Percentiles rank a stretch among this genome's conserved stretches.
These are phyloP conservation scores for Cylas formicarius DNA, from an alignment of 1,140 invertebrate genomes.

Conservation along the genomic window DNA sequence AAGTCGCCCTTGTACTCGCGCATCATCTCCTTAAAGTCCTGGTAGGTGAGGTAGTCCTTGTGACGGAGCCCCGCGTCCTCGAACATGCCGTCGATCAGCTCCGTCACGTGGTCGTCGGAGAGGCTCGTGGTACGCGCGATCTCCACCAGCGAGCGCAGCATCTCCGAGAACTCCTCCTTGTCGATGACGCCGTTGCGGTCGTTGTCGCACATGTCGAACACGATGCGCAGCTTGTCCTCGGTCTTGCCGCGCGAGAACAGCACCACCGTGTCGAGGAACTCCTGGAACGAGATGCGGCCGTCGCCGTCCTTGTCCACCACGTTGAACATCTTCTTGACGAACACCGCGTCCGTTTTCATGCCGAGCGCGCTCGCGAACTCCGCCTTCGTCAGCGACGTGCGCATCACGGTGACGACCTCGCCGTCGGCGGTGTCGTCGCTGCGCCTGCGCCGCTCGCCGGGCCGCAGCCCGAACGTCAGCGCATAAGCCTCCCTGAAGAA, in stretches of 20 bases:
- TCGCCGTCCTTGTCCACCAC: conserved; percentile 96
- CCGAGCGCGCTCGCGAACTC: conserved; percentile 97
- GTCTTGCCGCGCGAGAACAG: conserved; percentile 85
- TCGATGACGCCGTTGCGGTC: conserved; percentile 93
- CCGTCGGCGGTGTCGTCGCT: conserved; percentile 69
- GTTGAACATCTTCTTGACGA: conserved; percentile 99
- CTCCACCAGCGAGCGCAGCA: conserved; percentile 88
- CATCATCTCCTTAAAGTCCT: conserved; percentile 95
- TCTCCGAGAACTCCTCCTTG: conserved; percentile 88
- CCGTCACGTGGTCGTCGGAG: conserved; percentile 82
- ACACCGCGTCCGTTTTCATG: conserved; percentile 93
- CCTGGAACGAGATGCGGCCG: conserved; percentile 94
- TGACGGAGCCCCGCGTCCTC: conserved; percentile 85
- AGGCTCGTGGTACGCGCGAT: conserved; percentile 88
- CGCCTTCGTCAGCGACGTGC: conserved; percentile 85
- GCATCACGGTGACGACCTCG: conserved; percentile 83
- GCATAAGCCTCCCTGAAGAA: conserved; percentile 98
- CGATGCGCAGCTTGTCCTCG: conserved; percentile 92
- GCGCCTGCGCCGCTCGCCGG: conserved; percentile 61
- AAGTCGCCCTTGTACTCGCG: conserved; percentile 96
- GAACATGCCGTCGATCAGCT: conserved; percentile 93
- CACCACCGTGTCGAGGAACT: conserved; percentile 94
- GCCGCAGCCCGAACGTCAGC: conserved; percentile 80
- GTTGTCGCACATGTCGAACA: conserved; percentile 99
- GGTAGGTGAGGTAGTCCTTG: conserved; percentile 87